Conservation (phyloP, 2,113 vertebrate species). For the Clarias magur region DNA sequence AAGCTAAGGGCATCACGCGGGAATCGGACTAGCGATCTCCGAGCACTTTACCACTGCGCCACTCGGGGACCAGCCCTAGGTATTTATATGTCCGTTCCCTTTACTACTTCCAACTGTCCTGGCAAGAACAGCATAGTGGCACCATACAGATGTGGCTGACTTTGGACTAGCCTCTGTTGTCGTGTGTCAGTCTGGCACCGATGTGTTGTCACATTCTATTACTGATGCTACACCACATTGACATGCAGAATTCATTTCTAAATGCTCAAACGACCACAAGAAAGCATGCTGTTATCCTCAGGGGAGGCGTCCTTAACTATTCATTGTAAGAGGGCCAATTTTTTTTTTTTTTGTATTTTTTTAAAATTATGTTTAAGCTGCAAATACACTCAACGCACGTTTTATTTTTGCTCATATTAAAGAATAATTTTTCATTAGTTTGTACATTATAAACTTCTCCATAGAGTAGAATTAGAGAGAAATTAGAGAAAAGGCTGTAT, state of each 20-base stretch:
- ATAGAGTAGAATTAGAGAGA: background rate
- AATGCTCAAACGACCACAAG: background rate
- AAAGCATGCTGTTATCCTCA: background rate
- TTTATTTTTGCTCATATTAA: background rate
- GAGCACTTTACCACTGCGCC: no score
- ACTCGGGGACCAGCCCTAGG: no score
- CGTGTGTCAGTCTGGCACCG: background rate
- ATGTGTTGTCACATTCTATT: background rate
- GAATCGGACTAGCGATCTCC: no score
- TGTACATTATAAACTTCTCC: background rate
- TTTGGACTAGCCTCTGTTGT: background rate
- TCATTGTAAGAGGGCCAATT: background rate
- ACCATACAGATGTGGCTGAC: background rate
- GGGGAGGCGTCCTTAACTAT: background rate
- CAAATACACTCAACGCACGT: background rate
- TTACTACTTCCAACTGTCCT: background rate
- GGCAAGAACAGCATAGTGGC: background rate
- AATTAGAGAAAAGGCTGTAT: background rate
- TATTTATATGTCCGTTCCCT: background rate
- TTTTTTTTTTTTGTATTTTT: background rate
- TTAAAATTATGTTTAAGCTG: background rate
- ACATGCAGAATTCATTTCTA: background rate
- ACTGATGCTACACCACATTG: background rate
- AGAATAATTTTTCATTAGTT: background rate
- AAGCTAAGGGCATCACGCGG: no score